Evolutionary conservation across 2,888 invertebrate species (phyloP).

Genomic region (Carpatolechia fugitivella): DNA sequence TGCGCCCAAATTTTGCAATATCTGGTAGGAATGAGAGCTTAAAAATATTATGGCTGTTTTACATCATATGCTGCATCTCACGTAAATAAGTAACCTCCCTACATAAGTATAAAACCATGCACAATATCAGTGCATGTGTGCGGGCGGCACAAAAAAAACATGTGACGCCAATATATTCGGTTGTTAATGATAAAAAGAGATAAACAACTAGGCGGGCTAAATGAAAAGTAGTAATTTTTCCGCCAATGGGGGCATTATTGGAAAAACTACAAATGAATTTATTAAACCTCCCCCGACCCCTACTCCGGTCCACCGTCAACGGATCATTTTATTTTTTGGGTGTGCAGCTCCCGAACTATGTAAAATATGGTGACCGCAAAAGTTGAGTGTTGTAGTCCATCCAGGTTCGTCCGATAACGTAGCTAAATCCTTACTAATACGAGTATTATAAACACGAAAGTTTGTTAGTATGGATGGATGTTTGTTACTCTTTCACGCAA

Average conservation of each 20-base stretch:
- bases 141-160: conserved; percentile 13
- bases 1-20: too few species aligned
- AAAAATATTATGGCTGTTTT: too few species aligned
- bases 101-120: neutral
- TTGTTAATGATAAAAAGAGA: conserved; percentile 47
- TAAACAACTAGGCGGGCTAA: conserved; percentile 49
- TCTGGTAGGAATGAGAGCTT: too few species aligned
- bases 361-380: conserved; percentile 6
- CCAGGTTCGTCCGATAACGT: neutral
- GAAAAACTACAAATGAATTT: conserved; percentile 78
- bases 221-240: conserved; percentile 75
- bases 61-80: too few species aligned
- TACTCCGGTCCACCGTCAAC: conserved; percentile 30
- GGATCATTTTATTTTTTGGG: conserved; percentile 62
- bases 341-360: conserved; percentile 2
- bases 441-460: too few species aligned
- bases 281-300: conserved; percentile 54
- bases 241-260: conserved; percentile 75
- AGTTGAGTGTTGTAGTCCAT: neutral
- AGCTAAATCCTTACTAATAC: too few species aligned
- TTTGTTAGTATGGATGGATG: neutral
- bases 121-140: neutral
- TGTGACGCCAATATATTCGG: conserved; percentile 20
- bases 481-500: too few species aligned
- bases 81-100: too few species aligned